Evolutionary conservation across 1,140 invertebrate species (phyloP), one percentile per base, ranked within the genome.

Genomic region (Eueides isabella): DNA sequence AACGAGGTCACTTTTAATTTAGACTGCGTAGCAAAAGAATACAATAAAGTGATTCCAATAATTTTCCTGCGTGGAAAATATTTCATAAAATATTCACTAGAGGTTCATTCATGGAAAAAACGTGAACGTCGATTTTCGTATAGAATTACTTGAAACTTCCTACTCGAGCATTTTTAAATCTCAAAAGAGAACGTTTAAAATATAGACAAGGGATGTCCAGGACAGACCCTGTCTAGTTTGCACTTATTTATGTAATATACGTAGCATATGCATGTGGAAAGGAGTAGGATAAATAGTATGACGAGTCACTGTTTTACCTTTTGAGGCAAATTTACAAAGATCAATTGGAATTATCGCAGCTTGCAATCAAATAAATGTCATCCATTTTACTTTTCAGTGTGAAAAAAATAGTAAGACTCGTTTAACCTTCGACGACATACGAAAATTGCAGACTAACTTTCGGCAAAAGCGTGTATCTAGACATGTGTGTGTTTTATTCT

Each of bases 11-110:
- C 19, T 55, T 55, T 55, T 55, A 55, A 55, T 55, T 55, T 55
- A 55, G 48, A 55, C 23, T 55, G 48, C 48, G 48, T 55, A 55
- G 48, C 48, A 55, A 23, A 55, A 55, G 48, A 55, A 55, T 55
- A 55, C 48, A 55, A 55, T 55, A 55, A 55, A 55, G 23, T 19
- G 48, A 55, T 23, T 26, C 26, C 48, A 55, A 55, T 55, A 55
- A 55, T 55, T 55, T 55, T 55, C 19, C 48, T 55, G 48, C 48
- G 48, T 55, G 48, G 19, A 55, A 55, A 23, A 23, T 55, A 55
- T 19, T 55, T 23, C 23, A 55, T 55, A 55, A 55, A 55, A 55
- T 55, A 55, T 55, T 55, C 48, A 55, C 26, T 55, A 19, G 19
- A 1, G 48, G 48, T 55, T 7, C 48, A 55, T 55, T 55, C 48